Base-by-base conservation (phyloP, 2,888 invertebrate genomes). In the Patella caerulea region DNA sequence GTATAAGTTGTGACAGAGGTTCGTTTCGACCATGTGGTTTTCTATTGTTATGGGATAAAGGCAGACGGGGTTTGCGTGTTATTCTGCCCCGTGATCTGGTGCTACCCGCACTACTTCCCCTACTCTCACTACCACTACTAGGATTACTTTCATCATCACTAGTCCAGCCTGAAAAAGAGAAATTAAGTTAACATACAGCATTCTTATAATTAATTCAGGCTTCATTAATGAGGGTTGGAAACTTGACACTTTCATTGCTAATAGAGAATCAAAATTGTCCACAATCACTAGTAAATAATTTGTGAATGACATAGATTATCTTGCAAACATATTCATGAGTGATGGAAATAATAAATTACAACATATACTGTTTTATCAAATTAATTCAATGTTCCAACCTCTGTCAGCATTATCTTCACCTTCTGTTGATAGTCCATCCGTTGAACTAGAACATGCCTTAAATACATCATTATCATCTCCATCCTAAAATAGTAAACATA, bases 41-140 rank as follows among this genome's bases (percentile, higher is more conserved):
- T 65, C 11, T 65, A 24, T 19, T 65, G 19, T 24, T 19, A 65
- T 65, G 9, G 19, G 19, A 24, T 12, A 19, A 24, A 65, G 19
- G 19, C 4, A 34, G 73, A n/a, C 12, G n/a, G 12, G 24, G 56
- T 24, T 53, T 73, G 29, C 52, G 34, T 2, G 24, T 65, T 24
- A 12, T 19, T 71, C 69, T 81, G 73, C 78, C 75, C 12, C 79
- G 81, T 52, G 87, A 85, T 9, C 86, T 79, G 14, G 82, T 81
- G 81, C 88, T 88, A 29, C 88, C 88, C 1, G 88, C 88, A 81
- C 90, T 90, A 77, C 88, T 88, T 78, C 88, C 90, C 52, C 89
- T 75, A 81, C 90, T 90, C 79, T 89, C 88, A 83, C 88, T 88
- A 71, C 86, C 89, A 80, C 88, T 88, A 79, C 89, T 89, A 2